These are phyloP conservation scores for Isaurus tuberculatus DNA, from an alignment of 92 coral and sea anemone species.

Conservation along the genomic window DNA sequence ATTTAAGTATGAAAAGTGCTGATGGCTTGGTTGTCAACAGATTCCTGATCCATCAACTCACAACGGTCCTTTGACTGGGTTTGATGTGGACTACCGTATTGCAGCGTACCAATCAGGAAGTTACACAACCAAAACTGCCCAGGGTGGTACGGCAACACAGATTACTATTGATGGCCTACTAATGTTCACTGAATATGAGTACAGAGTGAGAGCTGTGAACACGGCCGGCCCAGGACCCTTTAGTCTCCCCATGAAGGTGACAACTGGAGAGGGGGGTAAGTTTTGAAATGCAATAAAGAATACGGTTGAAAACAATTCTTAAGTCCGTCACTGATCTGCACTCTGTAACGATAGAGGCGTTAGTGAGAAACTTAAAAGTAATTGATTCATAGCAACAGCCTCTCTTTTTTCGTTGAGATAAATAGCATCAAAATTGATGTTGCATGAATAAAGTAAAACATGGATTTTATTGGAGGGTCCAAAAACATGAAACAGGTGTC, in stretches of 20 bases:
- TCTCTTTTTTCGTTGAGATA: no score
- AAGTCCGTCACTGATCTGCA: not conserved
- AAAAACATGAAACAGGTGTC: no score
- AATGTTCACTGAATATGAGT: slow-evolving; percentile 82
- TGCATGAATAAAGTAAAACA: no score
- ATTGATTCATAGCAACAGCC: not conserved
- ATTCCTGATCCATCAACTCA: slow-evolving; percentile 78
- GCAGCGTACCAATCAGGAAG: slow-evolving; percentile 71
- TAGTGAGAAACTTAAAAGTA: not conserved
- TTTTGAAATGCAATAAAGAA: not conserved
- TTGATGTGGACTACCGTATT: slow-evolving; percentile 78
- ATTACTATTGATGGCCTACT: slow-evolving; percentile 75
- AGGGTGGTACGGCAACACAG: slow-evolving; percentile 69
- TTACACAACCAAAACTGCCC: slow-evolving; percentile 65
- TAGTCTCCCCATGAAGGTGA: slow-evolving; percentile 64
- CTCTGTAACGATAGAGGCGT: not conserved
- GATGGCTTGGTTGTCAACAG: slow-evolving; percentile 43
- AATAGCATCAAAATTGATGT: no score
- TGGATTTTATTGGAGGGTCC: no score
- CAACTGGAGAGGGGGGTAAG: slow-evolving; percentile 94
- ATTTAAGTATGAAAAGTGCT: not conserved
- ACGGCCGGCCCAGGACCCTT: slow-evolving; percentile 88
- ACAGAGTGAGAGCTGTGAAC: slow-evolving; percentile 88
- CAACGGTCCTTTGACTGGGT: slow-evolving; percentile 88
- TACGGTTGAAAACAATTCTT: not conserved